These are phyloP conservation scores for Alviniconcha marisindica DNA, from an alignment of 1,140 invertebrate species.

Conservation along the genomic window DNA sequence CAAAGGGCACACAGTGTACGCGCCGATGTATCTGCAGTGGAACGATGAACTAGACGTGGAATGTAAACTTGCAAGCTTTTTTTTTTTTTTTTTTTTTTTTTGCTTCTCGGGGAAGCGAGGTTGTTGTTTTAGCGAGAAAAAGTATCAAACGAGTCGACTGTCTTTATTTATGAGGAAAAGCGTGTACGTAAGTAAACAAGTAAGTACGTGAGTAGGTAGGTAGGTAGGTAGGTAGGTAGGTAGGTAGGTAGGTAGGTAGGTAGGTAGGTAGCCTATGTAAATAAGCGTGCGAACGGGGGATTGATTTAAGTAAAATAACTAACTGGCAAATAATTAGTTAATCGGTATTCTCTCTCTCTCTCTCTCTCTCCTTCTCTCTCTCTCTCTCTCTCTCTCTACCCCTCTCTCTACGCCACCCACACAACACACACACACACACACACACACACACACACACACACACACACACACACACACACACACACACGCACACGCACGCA, in stretches of 20 bases:
- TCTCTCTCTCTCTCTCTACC: neutral
- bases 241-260: no score
- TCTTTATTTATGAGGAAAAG: no score
- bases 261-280: no score
- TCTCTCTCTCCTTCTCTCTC: neutral
- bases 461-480: slow-evolving; percentile 9
- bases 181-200: neutral
- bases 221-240: neutral
- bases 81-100: no score
- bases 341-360: neutral
- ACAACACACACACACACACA: slow-evolving; percentile 2
- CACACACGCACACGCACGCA: slow-evolving; percentile 1
- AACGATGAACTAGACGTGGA: no score
- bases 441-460: slow-evolving; percentile 16
- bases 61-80: no score
- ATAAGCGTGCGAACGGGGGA: no score
- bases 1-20: neutral
- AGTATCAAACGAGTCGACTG: no score
- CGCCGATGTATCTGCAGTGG: slow-evolving; percentile 9
- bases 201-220: neutral
- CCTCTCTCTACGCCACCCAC: neutral
- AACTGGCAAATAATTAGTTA: no score
- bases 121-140: no score
- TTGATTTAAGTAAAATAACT: no score
- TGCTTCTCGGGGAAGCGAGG: no score